These are phyloP conservation scores for Anhinga anhinga DNA, from an alignment of 2,113 vertebrate species.

Conservation along the genomic window DNA sequence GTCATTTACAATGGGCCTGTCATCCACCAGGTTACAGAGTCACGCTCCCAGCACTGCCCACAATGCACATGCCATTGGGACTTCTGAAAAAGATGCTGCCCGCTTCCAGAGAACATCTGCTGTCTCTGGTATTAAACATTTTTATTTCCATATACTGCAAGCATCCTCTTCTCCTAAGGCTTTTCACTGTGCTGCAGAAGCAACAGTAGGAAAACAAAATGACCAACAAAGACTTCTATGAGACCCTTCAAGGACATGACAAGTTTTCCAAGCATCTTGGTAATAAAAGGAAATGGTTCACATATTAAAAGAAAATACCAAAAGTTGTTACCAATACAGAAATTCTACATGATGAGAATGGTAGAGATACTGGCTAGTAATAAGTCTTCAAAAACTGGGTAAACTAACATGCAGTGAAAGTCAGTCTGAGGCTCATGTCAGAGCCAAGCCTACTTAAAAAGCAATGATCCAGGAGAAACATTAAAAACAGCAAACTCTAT, in stretches of 20 bases:
- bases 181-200: background rate
- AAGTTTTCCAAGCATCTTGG: background rate
- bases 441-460: background rate
- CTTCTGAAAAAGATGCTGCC: background rate
- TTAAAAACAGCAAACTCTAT: background rate
- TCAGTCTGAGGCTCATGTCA: background rate
- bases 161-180: background rate
- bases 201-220: background rate
- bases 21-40: background rate
- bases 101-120: background rate
- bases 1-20: background rate
- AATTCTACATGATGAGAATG: background rate
- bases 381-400: background rate
- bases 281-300: background rate
- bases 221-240: background rate
- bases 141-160: background rate
- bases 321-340: background rate
- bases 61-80: accelerated
- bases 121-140: background rate
- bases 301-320: background rate
- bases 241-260: background rate
- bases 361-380: background rate
- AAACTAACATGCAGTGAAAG: background rate
- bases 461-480: background rate
- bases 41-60: background rate